A percentile compares a stretch with the other conserved stretches of the same genome.
Conservation (phyloP, 2,797 vertebrate genomes). For the Ambastaia sidthimunki region DNA sequence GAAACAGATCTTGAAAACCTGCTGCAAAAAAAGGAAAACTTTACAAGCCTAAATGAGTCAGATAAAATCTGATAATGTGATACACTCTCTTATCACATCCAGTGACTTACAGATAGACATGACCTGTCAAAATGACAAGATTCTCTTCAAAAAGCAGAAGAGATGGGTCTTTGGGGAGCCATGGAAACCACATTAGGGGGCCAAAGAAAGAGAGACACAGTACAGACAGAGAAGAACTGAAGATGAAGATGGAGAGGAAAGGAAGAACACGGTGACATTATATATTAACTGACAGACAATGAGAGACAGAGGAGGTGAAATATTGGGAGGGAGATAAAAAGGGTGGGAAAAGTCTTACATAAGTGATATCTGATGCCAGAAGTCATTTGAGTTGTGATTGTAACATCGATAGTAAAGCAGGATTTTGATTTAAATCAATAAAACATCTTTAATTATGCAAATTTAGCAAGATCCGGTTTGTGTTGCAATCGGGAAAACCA, state of each 20-base stretch:
- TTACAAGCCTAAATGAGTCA: not conserved
- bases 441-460: constrained; percentile 7
- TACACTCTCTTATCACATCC: not conserved
- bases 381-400: constrained; percentile 5
- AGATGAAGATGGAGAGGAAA: constrained; percentile 9
- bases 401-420: not conserved
- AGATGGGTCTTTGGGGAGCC: not conserved
- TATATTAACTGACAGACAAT: not conserved
- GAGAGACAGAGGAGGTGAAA: not conserved
- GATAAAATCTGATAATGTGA: constrained; percentile 1
- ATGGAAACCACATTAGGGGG: constrained; percentile 22
- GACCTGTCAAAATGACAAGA: constrained; percentile 1
- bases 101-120: not conserved
- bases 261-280: constrained; percentile 24
- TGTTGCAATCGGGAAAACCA: constrained; percentile 18
- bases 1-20: not conserved
- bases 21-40: not conserved
- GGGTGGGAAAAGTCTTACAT: not conserved
- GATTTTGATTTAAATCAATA: not conserved
- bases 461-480: not conserved
- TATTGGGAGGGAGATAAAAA: not conserved
- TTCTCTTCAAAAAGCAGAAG: not conserved
- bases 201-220: not conserved
- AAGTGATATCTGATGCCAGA: not conserved
- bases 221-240: constrained; percentile 21